A percentile compares a stretch with the other conserved stretches of the same genome.
phyloP scores from a whole-genome alignment of 2,797 vertebrate species.

The Poecilia gillii region DNA sequence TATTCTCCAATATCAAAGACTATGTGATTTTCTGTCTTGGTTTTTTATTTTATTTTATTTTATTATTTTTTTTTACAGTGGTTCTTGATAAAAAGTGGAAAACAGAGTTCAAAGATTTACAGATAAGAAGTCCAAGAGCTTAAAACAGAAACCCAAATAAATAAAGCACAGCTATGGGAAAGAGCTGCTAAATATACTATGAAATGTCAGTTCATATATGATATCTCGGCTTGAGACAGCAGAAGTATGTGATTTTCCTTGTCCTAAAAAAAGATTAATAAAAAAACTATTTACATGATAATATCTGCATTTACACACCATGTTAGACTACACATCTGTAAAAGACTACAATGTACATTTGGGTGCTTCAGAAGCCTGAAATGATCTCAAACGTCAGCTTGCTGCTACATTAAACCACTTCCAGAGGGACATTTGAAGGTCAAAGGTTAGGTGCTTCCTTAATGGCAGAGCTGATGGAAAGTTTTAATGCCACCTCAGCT shows the following conservation, averaged over 20 bases:
- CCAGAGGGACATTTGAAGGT: slow-evolving; percentile 54
- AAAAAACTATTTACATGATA: slow-evolving; percentile 14
- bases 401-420: slow-evolving; percentile 34
- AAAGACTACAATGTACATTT: slow-evolving; percentile 21
- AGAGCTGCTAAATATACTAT: slow-evolving; percentile 25
- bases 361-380: slow-evolving; percentile 22
- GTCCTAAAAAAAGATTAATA: slow-evolving; percentile 13
- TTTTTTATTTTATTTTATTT: slow-evolving; percentile 44
- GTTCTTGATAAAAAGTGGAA: slow-evolving; percentile 54
- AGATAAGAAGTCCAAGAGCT: slow-evolving; percentile 30
- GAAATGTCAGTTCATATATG: slow-evolving; percentile 22
- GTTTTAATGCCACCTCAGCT: slow-evolving; percentile 10
- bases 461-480: slow-evolving; percentile 30
- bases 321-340: slow-evolving; percentile 25
- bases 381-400: slow-evolving; percentile 18
- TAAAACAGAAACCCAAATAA: slow-evolving; percentile 63
- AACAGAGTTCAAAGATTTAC: slow-evolving; percentile 53
- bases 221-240: slow-evolving; percentile 32
- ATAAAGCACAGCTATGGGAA: slow-evolving; percentile 63
- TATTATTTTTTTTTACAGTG: slow-evolving; percentile 24
- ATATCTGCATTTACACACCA: slow-evolving; percentile 23
- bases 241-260: slow-evolving; percentile 16
- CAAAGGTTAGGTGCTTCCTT: slow-evolving; percentile 51
- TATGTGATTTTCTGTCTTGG: slow-evolving; percentile 23
- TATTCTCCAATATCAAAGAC: slow-evolving; percentile 41